Conservation (phyloP, 1,140 invertebrate genomes). For the Carposina sasakii region DNA sequence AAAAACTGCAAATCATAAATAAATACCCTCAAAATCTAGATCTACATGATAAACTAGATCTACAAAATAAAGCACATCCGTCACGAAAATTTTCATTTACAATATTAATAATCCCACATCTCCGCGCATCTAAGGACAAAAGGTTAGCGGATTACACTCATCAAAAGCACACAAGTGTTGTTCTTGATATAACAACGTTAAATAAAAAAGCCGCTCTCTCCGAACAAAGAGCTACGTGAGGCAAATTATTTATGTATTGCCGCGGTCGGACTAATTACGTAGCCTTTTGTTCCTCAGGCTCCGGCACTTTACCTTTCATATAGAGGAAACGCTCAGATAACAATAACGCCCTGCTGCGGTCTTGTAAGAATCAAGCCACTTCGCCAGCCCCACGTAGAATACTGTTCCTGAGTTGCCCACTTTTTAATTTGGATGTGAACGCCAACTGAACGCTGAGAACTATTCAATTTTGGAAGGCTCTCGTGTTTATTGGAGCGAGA, state of each 20-base stretch:
- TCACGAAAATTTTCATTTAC: no score
- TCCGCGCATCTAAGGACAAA: conserved; percentile 47
- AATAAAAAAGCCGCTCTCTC: conserved; percentile 63
- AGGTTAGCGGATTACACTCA: conserved; percentile 43
- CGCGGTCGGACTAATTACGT: conserved; percentile 66
- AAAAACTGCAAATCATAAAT: no score
- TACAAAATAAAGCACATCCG: no score
- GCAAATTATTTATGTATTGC: conserved; percentile 72
- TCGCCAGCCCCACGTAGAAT: no score
- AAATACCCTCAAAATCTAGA: no score
- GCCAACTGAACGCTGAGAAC: no score
- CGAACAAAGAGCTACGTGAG: conserved; percentile 65
- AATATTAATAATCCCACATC: no score
- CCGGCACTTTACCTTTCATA: conserved; percentile 33
- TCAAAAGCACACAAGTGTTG: conserved; percentile 59
- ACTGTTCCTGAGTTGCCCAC: no score
- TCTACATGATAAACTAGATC: no score
- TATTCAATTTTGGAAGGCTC: no score
- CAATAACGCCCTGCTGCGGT: conserved; percentile 42
- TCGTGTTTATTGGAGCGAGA: no score
- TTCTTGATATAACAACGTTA: conserved; percentile 64
- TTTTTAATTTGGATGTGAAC: no score
- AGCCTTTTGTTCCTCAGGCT: conserved; percentile 56
- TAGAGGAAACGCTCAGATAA: conserved; percentile 35
- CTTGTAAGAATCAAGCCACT: conserved; percentile 42